A percentile compares a stretch with the other conserved stretches of the same genome.
Conservation (phyloP, 2,797 vertebrate genomes). For the Dallia pectoralis region DNA sequence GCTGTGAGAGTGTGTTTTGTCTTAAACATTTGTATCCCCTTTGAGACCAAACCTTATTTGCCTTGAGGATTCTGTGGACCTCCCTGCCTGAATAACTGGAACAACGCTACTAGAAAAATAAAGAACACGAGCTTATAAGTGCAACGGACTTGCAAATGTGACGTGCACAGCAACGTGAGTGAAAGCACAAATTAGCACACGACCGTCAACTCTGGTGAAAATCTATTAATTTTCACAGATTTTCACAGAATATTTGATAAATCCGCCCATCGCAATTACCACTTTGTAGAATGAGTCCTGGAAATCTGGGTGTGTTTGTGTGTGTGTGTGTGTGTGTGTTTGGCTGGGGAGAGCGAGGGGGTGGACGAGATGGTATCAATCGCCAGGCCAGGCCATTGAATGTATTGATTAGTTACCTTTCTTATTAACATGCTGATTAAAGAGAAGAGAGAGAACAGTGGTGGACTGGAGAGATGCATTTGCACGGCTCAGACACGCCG, state of each 20-base stretch:
- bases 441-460: slow-evolving; percentile 63
- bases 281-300: slow-evolving; percentile 38
- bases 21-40: slow-evolving; percentile 70
- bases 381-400: slow-evolving; percentile 74
- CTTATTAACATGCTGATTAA: slow-evolving; percentile 82
- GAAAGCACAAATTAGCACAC: slow-evolving; percentile 2
- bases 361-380: slow-evolving; percentile 78
- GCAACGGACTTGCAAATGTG: slow-evolving; percentile 4
- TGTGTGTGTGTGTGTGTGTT: slow-evolving; percentile 17
- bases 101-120: slow-evolving; percentile 44
- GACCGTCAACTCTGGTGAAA: slow-evolving; percentile 14
- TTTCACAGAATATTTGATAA: slow-evolving; percentile 38
- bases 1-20: slow-evolving; percentile 62
- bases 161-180: not conserved
- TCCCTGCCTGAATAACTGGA: slow-evolving; percentile 61
- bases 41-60: slow-evolving; percentile 52
- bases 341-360: slow-evolving; percentile 52
- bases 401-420: slow-evolving; percentile 79
- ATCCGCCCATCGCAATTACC: slow-evolving; percentile 45
- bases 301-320: slow-evolving; percentile 25
- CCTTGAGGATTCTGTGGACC: slow-evolving; percentile 42
- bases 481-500: not conserved
- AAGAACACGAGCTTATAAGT: slow-evolving; percentile 35
- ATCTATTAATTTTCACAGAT: slow-evolving; percentile 31
- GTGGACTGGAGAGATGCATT: slow-evolving; percentile 25